Evolutionary conservation across 2,113 vertebrate species (phyloP).

Genomic region (Amazona vittata): DNA sequence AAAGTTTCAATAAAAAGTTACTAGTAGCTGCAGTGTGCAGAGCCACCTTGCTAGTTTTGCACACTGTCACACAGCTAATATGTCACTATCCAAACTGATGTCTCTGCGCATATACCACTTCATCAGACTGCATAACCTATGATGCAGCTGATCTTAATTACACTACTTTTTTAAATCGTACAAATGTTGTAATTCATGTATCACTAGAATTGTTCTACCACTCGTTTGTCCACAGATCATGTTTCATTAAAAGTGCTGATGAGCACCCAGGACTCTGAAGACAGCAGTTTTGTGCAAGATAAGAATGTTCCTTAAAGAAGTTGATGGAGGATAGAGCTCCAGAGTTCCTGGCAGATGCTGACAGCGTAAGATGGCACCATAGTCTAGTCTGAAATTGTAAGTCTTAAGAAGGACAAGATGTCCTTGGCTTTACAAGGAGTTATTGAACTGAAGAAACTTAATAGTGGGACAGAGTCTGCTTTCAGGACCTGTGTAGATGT

Average conservation of each 20-base stretch:
- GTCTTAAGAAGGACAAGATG: neutral
- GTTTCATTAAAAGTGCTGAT: slow-evolving; percentile 30
- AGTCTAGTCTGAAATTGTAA: slow-evolving; percentile 24
- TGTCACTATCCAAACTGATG: neutral
- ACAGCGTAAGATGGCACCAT: neutral
- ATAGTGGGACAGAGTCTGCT: neutral
- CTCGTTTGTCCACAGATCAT: neutral
- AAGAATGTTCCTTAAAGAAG: slow-evolving; percentile 39
- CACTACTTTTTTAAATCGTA: neutral
- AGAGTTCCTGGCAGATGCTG: neutral
- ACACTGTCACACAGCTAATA: neutral
- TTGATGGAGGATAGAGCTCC: neutral
- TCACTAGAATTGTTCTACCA: neutral
- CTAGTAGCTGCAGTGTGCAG: neutral
- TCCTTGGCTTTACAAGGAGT: neutral
- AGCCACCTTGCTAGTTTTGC: neutral
- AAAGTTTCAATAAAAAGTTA: neutral
- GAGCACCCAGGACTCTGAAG: neutral
- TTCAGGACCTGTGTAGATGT: neutral
- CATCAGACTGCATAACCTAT: neutral
- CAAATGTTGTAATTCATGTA: neutral
- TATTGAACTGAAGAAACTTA: neutral
- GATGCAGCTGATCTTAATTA: neutral
- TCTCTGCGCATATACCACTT: neutral
- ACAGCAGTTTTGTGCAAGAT: slow-evolving; percentile 53